Conservation (phyloP, 92 coral and sea anemone genomes). For the Micromussa lordhowensis region DNA sequence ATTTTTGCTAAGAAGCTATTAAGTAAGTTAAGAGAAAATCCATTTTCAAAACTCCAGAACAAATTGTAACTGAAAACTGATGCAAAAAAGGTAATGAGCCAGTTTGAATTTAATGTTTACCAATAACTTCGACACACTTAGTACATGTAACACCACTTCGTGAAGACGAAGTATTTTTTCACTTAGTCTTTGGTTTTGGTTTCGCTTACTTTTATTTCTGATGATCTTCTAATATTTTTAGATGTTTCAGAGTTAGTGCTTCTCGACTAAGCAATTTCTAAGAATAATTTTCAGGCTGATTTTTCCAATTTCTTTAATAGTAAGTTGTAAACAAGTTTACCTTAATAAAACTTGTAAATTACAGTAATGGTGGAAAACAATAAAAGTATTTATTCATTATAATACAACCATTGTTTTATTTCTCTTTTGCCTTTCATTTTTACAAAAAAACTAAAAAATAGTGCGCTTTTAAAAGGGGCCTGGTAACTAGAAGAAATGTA, state of each 20-base stretch:
- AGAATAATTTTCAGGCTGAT: neutral
- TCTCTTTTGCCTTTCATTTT: neutral
- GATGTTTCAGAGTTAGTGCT: neutral
- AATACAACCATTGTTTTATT: neutral
- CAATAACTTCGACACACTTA: too few species aligned
- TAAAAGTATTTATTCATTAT: neutral
- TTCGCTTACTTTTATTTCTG: too few species aligned
- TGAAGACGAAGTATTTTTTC: neutral
- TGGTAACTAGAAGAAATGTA: neutral
- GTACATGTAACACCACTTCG: too few species aligned
- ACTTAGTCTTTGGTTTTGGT: neutral
- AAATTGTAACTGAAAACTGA: too few species aligned
- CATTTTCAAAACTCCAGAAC: too few species aligned
- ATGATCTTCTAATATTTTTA: too few species aligned
- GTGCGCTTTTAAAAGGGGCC: constrained; percentile 1
- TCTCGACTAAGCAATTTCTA: neutral
- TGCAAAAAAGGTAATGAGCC: too few species aligned
- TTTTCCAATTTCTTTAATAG: neutral
- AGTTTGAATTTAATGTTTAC: too few species aligned
- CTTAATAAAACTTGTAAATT: neutral
- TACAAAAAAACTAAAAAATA: neutral
- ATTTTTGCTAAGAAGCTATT: neutral
- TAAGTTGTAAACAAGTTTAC: neutral
- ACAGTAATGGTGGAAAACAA: neutral
- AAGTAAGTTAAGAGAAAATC: neutral